Percentiles rank a stretch among this genome's conserved stretches.
These are phyloP conservation scores for Neosalanx taihuensis DNA, from an alignment of 2,797 vertebrate genomes.

Conservation along the genomic window DNA sequence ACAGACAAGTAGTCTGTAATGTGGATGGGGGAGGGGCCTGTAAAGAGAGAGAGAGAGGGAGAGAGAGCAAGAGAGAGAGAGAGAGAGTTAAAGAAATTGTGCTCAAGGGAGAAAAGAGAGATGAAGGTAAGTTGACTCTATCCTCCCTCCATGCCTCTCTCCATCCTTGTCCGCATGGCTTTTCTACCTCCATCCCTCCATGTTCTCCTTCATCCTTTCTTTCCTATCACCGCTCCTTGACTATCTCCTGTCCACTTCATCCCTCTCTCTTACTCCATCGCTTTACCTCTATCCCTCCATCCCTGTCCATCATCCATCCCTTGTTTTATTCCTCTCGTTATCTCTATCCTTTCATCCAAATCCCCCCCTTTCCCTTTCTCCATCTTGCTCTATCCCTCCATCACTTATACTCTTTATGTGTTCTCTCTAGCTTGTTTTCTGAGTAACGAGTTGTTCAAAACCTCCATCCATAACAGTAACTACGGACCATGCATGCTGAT, in stretches of 20 bases:
- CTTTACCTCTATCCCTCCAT: no score
- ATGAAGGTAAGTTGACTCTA: no score
- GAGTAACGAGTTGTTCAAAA: no score
- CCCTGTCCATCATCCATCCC: background rate
- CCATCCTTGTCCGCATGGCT: no score
- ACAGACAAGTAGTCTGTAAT: slow-evolving; percentile 24
- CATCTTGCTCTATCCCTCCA: background rate
- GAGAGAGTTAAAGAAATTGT: background rate
- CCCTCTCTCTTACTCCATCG: background rate
- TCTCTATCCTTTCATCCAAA: background rate
- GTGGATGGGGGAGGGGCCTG: background rate
- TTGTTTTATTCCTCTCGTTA: background rate
- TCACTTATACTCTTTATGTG: no score
- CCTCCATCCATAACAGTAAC: background rate
- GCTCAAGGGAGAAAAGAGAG: background rate
- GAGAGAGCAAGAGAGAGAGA: background rate
- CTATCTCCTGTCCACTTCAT: background rate
- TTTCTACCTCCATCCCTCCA: background rate
- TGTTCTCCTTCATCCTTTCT: background rate
- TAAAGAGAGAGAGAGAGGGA: background rate
- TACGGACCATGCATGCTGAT: background rate
- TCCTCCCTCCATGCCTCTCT: background rate
- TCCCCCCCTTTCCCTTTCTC: background rate
- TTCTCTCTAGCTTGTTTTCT: background rate
- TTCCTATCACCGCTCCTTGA: background rate